Evolutionary conservation across 2,797 vertebrate species (phyloP).

Genomic region (Aplochiton taeniatus): DNA sequence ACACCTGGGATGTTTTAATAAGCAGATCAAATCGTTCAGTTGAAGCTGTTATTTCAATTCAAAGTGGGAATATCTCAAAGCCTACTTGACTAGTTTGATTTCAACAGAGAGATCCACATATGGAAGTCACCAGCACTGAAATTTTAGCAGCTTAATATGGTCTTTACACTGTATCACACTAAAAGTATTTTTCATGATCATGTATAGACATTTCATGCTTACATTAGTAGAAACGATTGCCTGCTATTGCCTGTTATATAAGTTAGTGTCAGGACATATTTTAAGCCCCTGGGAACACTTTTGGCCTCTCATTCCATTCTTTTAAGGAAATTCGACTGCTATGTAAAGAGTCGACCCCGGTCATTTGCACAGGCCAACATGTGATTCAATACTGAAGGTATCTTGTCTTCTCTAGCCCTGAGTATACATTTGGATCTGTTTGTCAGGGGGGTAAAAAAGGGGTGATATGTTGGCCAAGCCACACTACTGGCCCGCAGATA

Average conservation of each 20-base stretch:
- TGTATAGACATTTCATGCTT: constrained; percentile 15
- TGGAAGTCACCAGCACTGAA: background rate
- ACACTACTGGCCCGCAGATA: constrained; percentile 62
- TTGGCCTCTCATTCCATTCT: constrained; percentile 14
- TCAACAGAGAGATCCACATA: constrained; percentile 8
- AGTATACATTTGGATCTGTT: constrained; percentile 54
- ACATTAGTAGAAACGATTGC: constrained; percentile 40
- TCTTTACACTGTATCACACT: constrained; percentile 24
- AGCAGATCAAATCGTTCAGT: too few relatives aligned
- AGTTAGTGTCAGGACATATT: constrained; percentile 36
- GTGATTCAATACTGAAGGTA: constrained; percentile 43
- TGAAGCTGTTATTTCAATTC: background rate
- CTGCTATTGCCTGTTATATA: constrained; percentile 43
- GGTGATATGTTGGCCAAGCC: constrained; percentile 57
- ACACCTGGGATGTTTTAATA: too few relatives aligned
- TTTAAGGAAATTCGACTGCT: constrained; percentile 14
- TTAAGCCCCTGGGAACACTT: constrained; percentile 38
- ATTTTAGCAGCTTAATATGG: constrained; percentile 25
- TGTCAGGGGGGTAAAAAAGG: constrained; percentile 52
- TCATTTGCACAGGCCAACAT: constrained; percentile 35
- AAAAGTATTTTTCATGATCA: constrained; percentile 38
- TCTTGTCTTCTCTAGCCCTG: constrained; percentile 35
- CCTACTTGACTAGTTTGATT: constrained; percentile 19
- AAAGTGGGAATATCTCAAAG: constrained; percentile 1
- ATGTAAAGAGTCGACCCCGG: constrained; percentile 31